A percentile compares a stretch with the other conserved stretches of the same genome.
Conservation (phyloP, 2,888 invertebrate species). For the Sisyra terminalis region DNA sequence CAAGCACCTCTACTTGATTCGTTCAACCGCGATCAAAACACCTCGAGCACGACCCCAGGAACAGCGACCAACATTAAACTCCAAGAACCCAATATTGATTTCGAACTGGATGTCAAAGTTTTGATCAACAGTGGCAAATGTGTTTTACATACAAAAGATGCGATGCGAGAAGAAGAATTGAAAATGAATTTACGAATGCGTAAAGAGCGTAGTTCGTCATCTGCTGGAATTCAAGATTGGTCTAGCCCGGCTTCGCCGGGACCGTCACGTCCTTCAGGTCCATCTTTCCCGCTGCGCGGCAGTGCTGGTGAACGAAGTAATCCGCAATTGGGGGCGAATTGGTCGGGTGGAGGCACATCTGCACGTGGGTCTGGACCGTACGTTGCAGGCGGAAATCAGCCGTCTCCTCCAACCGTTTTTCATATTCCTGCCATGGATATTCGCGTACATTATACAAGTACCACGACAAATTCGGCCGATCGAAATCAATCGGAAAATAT, state of each 20-base stretch:
- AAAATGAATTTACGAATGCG: conserved; percentile 50
- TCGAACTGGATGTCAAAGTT: conserved; percentile 91
- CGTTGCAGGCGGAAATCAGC: conserved; percentile 11
- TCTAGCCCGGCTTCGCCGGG: conserved; percentile 8
- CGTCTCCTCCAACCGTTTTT: conserved; percentile 46
- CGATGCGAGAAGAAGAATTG: conserved; percentile 46
- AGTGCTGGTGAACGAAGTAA: conserved; percentile 2
- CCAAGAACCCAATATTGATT: conserved; percentile 83
- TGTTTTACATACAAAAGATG: conserved; percentile 84
- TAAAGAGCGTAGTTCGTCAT: conserved; percentile 41
- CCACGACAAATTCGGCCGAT: conserved; percentile 5
- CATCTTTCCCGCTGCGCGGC: not conserved
- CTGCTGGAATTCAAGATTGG: conserved; percentile 24
- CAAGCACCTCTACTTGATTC: conserved; percentile 22
- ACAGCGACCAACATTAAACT: conserved; percentile 29
- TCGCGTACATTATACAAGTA: conserved; percentile 23
- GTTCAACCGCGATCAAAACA: conserved; percentile 22
- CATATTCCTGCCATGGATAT: conserved; percentile 84
- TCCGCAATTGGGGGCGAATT: not conserved
- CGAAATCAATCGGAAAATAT: conserved; percentile 1
- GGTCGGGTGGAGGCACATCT: conserved; percentile 10
- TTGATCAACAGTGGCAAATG: conserved; percentile 94
- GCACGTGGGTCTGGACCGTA: conserved; percentile 19
- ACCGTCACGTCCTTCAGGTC: not conserved
- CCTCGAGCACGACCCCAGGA: conserved; percentile 14